Evolutionary conservation across 1,140 invertebrate species (phyloP).

Genomic region (Scylla paramamosain): DNA sequence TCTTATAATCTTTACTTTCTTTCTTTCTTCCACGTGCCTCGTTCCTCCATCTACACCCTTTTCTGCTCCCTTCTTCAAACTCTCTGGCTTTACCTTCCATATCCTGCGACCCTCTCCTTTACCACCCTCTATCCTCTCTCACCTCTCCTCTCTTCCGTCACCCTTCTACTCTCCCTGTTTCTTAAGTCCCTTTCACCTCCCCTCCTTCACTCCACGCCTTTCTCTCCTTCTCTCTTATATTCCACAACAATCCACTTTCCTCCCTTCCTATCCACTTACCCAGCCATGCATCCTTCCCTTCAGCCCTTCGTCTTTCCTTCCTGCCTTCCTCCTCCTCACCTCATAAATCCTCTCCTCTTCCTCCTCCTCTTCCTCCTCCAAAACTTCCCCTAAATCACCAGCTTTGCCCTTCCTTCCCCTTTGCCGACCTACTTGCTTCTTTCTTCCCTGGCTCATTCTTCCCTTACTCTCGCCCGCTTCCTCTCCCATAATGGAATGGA

Average conservation of each 20-base stretch:
- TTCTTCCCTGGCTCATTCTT: neutral
- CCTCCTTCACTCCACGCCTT: too few relatives aligned
- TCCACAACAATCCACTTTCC: too few relatives aligned
- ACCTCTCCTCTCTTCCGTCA: neutral
- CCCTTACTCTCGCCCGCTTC: neutral
- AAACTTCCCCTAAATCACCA: conserved; percentile 11
- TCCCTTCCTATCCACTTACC: too few relatives aligned
- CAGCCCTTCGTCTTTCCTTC: too few relatives aligned
- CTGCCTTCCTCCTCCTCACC: too few relatives aligned
- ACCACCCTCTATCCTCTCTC: neutral
- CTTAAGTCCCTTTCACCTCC: neutral
- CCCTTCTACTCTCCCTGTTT: neutral
- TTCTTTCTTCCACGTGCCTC: neutral
- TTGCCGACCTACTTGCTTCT: neutral
- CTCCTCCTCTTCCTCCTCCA: neutral
- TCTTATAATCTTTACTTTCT: neutral
- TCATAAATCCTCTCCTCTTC: neutral
- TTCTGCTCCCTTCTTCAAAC: neutral
- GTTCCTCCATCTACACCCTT: neutral
- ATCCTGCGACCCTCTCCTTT: neutral
- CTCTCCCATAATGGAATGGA: neutral
- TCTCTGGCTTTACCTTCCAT: neutral
- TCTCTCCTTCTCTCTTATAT: too few relatives aligned
- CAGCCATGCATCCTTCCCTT: too few relatives aligned
- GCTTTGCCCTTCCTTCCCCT: neutral